These are phyloP conservation scores for Globodera ellingtonae DNA, from an alignment of 1,140 invertebrate genomes.

Conservation along the genomic window DNA sequence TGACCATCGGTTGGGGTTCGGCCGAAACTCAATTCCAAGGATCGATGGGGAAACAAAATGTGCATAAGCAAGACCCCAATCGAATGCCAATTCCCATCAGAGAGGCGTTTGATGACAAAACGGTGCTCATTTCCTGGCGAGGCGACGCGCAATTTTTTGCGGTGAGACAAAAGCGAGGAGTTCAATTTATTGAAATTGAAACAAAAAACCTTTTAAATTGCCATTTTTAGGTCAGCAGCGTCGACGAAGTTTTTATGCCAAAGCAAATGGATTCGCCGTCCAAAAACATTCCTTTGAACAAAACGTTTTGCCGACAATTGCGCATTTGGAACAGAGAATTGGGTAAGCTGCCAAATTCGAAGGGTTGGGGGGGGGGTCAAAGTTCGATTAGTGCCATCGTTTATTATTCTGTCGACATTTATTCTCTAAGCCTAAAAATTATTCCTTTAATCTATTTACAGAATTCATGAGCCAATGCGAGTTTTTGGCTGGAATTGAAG, in stretches of 20 bases:
- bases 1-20: slow-evolving; percentile 89
- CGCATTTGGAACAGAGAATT: slow-evolving; percentile 79
- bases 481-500: slow-evolving; percentile 73
- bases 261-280: slow-evolving; percentile 12
- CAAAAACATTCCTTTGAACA: not conserved
- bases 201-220: not conserved
- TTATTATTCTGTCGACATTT: too few relatives aligned
- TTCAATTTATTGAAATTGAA: slow-evolving; percentile 17
- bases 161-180: slow-evolving; percentile 71
- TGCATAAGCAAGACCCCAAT: slow-evolving; percentile 66
- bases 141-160: slow-evolving; percentile 81
- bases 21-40: slow-evolving; percentile 95
- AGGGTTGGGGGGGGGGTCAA: too few relatives aligned
- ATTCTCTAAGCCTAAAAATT: too few relatives aligned
- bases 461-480: slow-evolving; percentile 76
- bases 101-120: slow-evolving; percentile 69
- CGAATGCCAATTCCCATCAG: slow-evolving; percentile 65
- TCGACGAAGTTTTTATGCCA: not conserved
- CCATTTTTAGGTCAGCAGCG: not conserved
- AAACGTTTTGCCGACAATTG: slow-evolving; percentile 69
- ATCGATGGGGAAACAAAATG: slow-evolving; percentile 80
- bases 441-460: not conserved
- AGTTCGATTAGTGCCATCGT: too few relatives aligned
- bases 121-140: slow-evolving; percentile 75
- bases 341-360: slow-evolving; percentile 7